Percentiles rank a stretch among this genome's conserved stretches.
Evolutionary conservation across 2,113 vertebrate species (phyloP).

Genomic region (Raja brachyura): DNA sequence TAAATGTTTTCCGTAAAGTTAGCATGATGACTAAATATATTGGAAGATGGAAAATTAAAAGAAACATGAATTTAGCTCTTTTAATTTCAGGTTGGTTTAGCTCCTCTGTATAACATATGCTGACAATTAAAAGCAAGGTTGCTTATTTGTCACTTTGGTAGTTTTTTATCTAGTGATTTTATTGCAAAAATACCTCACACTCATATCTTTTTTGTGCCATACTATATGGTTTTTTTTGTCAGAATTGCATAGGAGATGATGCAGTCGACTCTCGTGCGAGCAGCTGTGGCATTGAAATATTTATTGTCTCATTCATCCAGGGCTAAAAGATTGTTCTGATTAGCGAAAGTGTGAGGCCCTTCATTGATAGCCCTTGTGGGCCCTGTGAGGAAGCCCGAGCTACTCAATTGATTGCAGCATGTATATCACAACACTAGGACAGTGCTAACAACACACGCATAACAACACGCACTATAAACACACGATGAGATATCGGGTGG

Average conservation of each 20-base stretch:
- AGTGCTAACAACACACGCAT: not conserved
- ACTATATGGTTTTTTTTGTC: not conserved
- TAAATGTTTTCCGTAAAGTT: not conserved
- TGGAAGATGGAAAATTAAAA: not conserved
- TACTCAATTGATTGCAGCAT: not conserved
- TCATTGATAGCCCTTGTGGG: not conserved
- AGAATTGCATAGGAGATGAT: not conserved
- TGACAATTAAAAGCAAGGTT: not conserved
- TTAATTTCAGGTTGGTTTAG: not conserved
- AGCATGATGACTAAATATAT: not conserved
- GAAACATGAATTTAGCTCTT: not conserved
- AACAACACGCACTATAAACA: not conserved
- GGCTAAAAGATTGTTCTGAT: not conserved
- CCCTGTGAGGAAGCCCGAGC: not conserved
- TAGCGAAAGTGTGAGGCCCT: not conserved
- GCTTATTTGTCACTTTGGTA: not conserved
- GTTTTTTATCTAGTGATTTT: not conserved
- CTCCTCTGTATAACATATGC: not conserved
- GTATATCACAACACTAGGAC: not conserved
- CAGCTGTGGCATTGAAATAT: not conserved
- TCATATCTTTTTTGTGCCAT: constrained; percentile 3
- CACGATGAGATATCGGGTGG: not conserved
- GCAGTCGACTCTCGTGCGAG: not conserved
- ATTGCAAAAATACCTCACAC: not conserved
- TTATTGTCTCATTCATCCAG: not conserved